Evolutionary conservation across 2,113 vertebrate species (phyloP).

Genomic region (Mobula hypostoma): DNA sequence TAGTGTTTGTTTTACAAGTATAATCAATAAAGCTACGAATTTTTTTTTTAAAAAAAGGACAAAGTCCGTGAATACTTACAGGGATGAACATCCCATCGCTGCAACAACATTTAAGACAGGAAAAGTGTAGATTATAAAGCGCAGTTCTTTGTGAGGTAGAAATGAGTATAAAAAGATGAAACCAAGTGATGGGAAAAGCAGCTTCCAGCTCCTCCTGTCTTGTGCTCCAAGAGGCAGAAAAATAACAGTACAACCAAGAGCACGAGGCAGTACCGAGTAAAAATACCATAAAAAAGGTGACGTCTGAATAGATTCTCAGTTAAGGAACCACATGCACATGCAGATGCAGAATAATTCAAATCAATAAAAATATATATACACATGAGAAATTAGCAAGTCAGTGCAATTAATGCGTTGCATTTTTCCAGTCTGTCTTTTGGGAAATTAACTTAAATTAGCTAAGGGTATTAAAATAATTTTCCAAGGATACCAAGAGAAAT

Average conservation of each 20-base stretch:
- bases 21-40: neutral
- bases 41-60: neutral
- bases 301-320: slow-evolving; percentile 64
- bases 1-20: neutral
- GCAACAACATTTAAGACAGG: slow-evolving; percentile 78
- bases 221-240: slow-evolving; percentile 74
- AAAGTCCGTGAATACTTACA: slow-evolving; percentile 61
- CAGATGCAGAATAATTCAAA: neutral
- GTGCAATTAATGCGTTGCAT: neutral
- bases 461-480: neutral
- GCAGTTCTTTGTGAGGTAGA: slow-evolving; percentile 90
- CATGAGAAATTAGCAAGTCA: neutral
- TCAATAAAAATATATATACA: neutral
- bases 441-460: neutral
- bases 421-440: neutral
- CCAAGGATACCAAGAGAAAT: neutral
- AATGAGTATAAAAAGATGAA: slow-evolving; percentile 84
- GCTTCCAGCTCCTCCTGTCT: slow-evolving; percentile 63
- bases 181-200: slow-evolving; percentile 66
- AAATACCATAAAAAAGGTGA: slow-evolving; percentile 90
- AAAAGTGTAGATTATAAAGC: slow-evolving; percentile 87
- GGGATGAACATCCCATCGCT: slow-evolving; percentile 73
- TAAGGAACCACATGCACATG: slow-evolving; percentile 57
- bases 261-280: slow-evolving; percentile 84
- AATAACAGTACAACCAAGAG: slow-evolving; percentile 72